A percentile compares a stretch with the other conserved stretches of the same genome.
Evolutionary conservation across 2,888 invertebrate genomes (phyloP).

Genomic region (Andrena dorsata): DNA sequence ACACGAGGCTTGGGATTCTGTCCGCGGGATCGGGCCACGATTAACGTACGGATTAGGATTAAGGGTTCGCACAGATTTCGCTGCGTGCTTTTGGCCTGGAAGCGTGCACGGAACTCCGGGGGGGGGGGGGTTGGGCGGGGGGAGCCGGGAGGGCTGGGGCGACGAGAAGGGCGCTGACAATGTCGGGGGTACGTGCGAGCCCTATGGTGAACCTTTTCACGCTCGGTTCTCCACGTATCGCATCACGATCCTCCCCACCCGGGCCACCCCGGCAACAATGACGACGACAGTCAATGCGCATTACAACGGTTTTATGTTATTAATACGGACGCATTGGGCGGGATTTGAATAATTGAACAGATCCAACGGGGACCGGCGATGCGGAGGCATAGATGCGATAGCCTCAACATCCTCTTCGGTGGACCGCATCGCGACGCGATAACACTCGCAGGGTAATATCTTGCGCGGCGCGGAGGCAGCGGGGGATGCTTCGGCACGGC

Average conservation of each 20-base stretch:
- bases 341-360: conserved; percentile 81
- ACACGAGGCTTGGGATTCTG: conserved; percentile 63
- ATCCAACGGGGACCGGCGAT: conserved; percentile 61
- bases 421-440: neutral
- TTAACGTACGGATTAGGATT: conserved; percentile 84
- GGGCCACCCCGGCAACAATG: conserved; percentile 41
- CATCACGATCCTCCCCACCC: conserved; percentile 66
- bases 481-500: too few species aligned
- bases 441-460: neutral
- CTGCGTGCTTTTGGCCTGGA: conserved; percentile 63
- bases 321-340: conserved; percentile 76
- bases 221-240: conserved; percentile 76
- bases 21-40: conserved; percentile 78
- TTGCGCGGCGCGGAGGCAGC: neutral
- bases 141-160: neutral
- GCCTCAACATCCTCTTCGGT: neutral
- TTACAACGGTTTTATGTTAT: conserved; percentile 83
- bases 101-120: conserved; percentile 53
- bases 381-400: neutral
- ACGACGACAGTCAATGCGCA: conserved; percentile 75
- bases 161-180: conserved; percentile 41
- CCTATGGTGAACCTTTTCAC: conserved; percentile 69
- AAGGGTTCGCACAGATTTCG: conserved; percentile 76
- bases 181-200: conserved; percentile 63
- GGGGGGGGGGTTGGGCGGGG: neutral